phyloP scores from a whole-genome alignment of 2,797 vertebrate genomes.

The Gila robusta region DNA sequence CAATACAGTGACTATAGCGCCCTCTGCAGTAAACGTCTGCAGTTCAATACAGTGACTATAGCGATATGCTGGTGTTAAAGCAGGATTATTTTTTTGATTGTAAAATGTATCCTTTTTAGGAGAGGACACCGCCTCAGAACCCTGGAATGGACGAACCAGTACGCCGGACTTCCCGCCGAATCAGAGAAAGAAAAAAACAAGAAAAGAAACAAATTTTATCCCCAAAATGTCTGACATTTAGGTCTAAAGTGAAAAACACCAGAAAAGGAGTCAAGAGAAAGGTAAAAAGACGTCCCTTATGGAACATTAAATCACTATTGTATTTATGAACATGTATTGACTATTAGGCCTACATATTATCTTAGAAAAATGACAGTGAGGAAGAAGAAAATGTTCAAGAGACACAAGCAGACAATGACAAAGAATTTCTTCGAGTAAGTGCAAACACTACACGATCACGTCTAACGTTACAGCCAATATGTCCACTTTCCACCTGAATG shows the following conservation, averaged over 20 bases:
- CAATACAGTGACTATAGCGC: not conserved
- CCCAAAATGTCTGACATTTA: slow-evolving; percentile 14
- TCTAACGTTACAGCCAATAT: not conserved
- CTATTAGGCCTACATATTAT: not conserved
- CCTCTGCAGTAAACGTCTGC: not conserved
- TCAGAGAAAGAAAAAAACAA: slow-evolving; percentile 13
- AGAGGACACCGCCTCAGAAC: slow-evolving; percentile 25
- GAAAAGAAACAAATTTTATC: slow-evolving; percentile 7
- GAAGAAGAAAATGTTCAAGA: slow-evolving; percentile 10
- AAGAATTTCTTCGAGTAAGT: slow-evolving; percentile 28
- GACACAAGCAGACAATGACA: not conserved
- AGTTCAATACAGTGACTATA: not conserved
- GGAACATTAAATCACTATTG: not conserved
- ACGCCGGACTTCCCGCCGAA: slow-evolving; percentile 13
- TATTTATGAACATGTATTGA: not conserved
- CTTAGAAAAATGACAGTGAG: slow-evolving; percentile 27
- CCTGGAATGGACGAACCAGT: not conserved
- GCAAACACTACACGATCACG: not conserved
- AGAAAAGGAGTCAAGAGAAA: slow-evolving; percentile 16
- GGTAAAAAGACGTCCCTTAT: not conserved
- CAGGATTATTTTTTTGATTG: not conserved
- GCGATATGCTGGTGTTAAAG: not conserved
- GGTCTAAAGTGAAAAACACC: not conserved
- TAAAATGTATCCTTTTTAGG: not conserved
- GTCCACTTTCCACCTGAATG: not conserved